phyloP scores from a whole-genome alignment of 53 echinoderm and acorn worm genomes.

The Hippasteria phrygiana region DNA sequence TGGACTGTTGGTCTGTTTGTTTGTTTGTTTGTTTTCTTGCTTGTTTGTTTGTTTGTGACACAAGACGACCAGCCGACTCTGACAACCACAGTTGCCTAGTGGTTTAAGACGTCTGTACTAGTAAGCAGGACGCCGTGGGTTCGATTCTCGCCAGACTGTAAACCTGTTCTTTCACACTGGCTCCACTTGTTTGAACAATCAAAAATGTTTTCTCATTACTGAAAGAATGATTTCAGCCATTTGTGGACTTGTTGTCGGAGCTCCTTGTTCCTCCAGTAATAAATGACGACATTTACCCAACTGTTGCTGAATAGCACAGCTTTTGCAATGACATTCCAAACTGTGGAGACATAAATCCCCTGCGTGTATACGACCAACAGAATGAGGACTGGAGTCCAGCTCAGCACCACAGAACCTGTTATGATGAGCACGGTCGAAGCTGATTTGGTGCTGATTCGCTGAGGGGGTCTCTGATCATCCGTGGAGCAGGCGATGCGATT shows the following conservation, averaged over 20 bases:
- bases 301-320: slow-evolving; percentile 24
- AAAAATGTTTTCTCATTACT: too few relatives aligned
- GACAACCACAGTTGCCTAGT: too few relatives aligned
- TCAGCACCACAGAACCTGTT: slow-evolving; percentile 14
- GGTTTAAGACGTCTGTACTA: too few relatives aligned
- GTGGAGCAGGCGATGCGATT: background rate
- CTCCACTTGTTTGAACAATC: too few relatives aligned
- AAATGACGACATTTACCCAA: slow-evolving; percentile 62
- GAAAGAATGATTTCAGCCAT: too few relatives aligned
- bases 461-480: slow-evolving; percentile 1
- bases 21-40: too few relatives aligned
- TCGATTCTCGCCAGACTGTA: too few relatives aligned
- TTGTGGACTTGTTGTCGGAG: slow-evolving; percentile 20
- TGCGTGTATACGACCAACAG: background rate
- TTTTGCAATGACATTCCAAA: background rate
- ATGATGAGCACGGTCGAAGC: slow-evolving; percentile 55
- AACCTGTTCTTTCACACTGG: too few relatives aligned
- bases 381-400: slow-evolving; percentile 32
- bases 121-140: too few relatives aligned
- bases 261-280: slow-evolving; percentile 45
- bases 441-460: slow-evolving; percentile 38
- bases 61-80: too few relatives aligned
- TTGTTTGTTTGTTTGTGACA: too few relatives aligned
- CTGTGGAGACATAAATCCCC: background rate
- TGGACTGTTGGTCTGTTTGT: too few relatives aligned